Percentiles rank a stretch among this genome's conserved stretches.
Conservation (phyloP, 2,888 invertebrate genomes). For the Acanthosepion lycidas region DNA sequence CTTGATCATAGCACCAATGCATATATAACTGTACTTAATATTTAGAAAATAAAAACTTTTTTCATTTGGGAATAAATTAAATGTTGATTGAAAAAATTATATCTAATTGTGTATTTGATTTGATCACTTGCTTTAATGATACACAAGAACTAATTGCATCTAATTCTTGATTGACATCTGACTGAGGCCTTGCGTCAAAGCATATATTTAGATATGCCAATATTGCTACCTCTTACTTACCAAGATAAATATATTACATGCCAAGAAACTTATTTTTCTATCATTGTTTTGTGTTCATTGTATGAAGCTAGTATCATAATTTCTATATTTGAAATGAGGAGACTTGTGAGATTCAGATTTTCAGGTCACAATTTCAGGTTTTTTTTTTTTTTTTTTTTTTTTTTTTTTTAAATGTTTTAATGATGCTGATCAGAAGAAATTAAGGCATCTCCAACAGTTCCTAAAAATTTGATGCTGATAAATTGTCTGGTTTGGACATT, state of each 20-base stretch:
- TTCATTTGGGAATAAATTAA: neutral
- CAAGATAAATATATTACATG: neutral
- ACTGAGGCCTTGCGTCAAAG: neutral
- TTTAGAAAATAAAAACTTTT: too few species aligned
- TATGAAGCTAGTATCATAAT: neutral
- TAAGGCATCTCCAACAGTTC: neutral
- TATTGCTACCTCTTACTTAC: too few species aligned
- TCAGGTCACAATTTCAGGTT: too few species aligned
- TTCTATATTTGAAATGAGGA: too few species aligned
- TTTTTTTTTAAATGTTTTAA: neutral
- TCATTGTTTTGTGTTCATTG: neutral
- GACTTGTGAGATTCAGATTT: too few species aligned
- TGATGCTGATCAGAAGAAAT: neutral
- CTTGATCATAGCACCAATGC: too few species aligned
- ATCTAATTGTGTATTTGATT: neutral
- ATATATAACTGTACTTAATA: too few species aligned
- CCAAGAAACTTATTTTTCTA: neutral
- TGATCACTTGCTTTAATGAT: neutral
- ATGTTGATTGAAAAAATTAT: neutral
- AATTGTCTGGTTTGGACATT: neutral
- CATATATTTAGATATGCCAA: neutral
- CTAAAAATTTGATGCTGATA: neutral
- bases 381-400: neutral
- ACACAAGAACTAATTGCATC: neutral
- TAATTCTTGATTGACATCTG: conserved; percentile 20